Percentiles rank a stretch among this genome's conserved stretches.
These are phyloP conservation scores for Geotrupes spiniger DNA, from an alignment of 2,888 invertebrate species.

Conservation along the genomic window DNA sequence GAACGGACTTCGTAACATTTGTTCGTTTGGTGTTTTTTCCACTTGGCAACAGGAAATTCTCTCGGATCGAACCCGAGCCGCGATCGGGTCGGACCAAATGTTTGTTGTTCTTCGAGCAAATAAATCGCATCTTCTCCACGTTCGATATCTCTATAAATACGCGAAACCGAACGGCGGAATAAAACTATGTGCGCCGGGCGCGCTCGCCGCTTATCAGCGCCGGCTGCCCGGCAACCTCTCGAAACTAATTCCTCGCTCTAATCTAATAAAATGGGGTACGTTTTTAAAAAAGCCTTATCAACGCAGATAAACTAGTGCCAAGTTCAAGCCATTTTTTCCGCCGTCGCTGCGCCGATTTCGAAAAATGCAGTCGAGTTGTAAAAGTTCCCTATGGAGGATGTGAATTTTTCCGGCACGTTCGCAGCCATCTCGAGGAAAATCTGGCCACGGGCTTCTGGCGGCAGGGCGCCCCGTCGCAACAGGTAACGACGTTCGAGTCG, in stretches of 20 bases:
- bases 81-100: too few relatives aligned
- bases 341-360: neutral
- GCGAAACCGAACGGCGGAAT: neutral
- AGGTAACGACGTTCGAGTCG: too few relatives aligned
- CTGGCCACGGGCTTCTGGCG: too few relatives aligned
- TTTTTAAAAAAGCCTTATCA: slow-evolving; percentile 36
- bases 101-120: too few relatives aligned
- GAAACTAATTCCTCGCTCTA: slow-evolving; percentile 32
- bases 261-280: slow-evolving; percentile 37
- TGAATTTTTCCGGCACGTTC: neutral
- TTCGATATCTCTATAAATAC: neutral
- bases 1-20: too few relatives aligned
- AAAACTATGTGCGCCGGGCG: slow-evolving; percentile 1
- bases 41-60: too few relatives aligned
- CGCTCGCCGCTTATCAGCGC: neutral
- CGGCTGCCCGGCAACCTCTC: slow-evolving; percentile 22
- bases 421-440: too few relatives aligned
- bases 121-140: neutral
- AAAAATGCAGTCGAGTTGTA: slow-evolving; percentile 14
- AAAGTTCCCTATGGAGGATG: slow-evolving; percentile 12
- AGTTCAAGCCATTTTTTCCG: slow-evolving; percentile 33
- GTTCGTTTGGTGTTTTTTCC: too few relatives aligned
- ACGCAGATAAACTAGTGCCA: slow-evolving; percentile 40
- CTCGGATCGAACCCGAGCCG: too few relatives aligned
- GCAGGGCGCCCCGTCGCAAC: too few relatives aligned